phyloP scores from a whole-genome alignment of 1,140 invertebrate species.

The Pentalonia nigronervosa region DNA sequence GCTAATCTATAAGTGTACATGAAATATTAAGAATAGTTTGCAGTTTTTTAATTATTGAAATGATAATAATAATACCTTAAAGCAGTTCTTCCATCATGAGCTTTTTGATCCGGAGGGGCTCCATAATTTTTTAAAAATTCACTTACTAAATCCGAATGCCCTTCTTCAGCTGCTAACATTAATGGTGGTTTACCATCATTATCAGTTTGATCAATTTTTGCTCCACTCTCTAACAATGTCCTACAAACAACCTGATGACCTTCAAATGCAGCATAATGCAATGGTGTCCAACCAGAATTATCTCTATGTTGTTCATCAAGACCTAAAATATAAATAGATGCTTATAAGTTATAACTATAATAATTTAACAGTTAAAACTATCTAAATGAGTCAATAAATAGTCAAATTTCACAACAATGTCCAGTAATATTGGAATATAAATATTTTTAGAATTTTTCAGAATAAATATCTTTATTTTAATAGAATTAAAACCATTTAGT shows the following conservation, averaged over 20 bases:
- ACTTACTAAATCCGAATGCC: slow-evolving; percentile 77
- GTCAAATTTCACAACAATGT: too few species aligned
- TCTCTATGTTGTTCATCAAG: slow-evolving; percentile 90
- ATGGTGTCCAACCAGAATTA: slow-evolving; percentile 91
- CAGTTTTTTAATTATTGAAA: neutral
- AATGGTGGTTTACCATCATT: slow-evolving; percentile 93
- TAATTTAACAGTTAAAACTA: neutral
- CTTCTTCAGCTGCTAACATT: slow-evolving; percentile 88
- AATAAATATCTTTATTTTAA: too few species aligned
- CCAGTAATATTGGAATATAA: too few species aligned
- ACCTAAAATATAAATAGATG: slow-evolving; percentile 65
- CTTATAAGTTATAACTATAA: neutral
- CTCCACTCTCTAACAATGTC: slow-evolving; percentile 87
- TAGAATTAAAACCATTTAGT: neutral
- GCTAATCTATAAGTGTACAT: slow-evolving; percentile 70
- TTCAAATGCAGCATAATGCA: slow-evolving; percentile 93
- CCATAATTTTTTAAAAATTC: slow-evolving; percentile 76
- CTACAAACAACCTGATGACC: slow-evolving; percentile 89
- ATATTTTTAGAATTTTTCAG: too few species aligned
- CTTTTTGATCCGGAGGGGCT: slow-evolving; percentile 85
- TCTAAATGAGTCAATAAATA: too few species aligned
- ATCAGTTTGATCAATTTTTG: slow-evolving; percentile 88
- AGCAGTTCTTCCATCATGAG: slow-evolving; percentile 93
- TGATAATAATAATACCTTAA: slow-evolving; percentile 70
- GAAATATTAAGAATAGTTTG: neutral